Conservation (phyloP, 2,888 invertebrate species). For the Tetanocera ferruginea region DNA sequence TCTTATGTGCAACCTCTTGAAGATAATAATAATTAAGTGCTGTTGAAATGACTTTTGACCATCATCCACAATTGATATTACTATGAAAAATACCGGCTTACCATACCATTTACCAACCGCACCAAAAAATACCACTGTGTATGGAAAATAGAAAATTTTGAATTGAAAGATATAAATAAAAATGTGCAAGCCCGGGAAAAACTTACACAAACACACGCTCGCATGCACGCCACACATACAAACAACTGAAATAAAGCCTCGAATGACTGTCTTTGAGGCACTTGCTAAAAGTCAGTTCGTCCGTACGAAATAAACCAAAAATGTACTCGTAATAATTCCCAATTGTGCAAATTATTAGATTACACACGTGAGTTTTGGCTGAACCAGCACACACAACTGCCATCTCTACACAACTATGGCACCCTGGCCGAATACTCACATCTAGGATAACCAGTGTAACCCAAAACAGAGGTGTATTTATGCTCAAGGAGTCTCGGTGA, state of each 20-base stretch:
- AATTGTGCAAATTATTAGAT: conserved; percentile 68
- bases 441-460: no score
- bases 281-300: conserved; percentile 4
- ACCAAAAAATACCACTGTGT: conserved; percentile 24
- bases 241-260: conserved; percentile 49
- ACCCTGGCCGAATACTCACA: not conserved
- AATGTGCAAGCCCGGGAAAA: conserved; percentile 35
- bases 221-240: conserved; percentile 18
- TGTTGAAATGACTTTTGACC: conserved; percentile 72
- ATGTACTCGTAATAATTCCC: conserved; percentile 63
- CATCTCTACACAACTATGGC: not conserved
- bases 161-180: conserved; percentile 38
- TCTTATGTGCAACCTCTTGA: conserved; percentile 69
- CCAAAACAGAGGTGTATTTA: conserved; percentile 41
- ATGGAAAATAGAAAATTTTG: not conserved
- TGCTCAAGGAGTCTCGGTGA: conserved; percentile 42
- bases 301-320: conserved; percentile 59
- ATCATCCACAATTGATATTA: conserved; percentile 70
- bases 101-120: conserved; percentile 27
- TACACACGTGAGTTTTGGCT: conserved; percentile 59
- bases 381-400: not conserved
- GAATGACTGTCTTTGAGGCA: conserved; percentile 46
- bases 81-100: conserved; percentile 7
- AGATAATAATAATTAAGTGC: conserved; percentile 72
- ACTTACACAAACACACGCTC: conserved; percentile 46